Evolutionary conservation across 2,113 vertebrate species (phyloP).

Genomic region (Scomber japonicus): DNA sequence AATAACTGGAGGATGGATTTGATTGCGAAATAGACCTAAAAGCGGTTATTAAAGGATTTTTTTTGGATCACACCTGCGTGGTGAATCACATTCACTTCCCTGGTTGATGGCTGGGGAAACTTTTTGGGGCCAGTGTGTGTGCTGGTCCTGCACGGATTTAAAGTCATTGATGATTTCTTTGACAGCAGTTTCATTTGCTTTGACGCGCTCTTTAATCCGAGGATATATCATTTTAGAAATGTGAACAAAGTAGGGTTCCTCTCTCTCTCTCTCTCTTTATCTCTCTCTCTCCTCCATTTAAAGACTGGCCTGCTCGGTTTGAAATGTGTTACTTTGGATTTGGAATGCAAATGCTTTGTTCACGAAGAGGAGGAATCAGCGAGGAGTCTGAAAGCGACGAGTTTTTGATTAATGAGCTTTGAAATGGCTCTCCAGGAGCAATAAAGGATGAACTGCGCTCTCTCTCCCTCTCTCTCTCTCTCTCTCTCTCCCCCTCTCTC

Average conservation of each 20-base stretch:
- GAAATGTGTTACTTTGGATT: conserved; percentile 87
- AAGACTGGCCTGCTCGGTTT: conserved; percentile 83
- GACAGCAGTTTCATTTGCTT: conserved; percentile 53
- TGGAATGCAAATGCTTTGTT: conserved; percentile 89
- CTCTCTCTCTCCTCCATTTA: conserved; percentile 55
- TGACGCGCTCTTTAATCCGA: conserved; percentile 58
- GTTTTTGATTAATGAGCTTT: conserved; percentile 95
- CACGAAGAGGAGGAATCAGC: conserved; percentile 88
- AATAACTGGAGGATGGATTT: conserved; percentile 20
- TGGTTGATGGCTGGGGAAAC: not conserved
- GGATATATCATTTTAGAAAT: conserved; percentile 68
- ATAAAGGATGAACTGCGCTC: conserved; percentile 85
- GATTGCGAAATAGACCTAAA: conserved; percentile 4
- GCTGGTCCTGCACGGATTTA: conserved; percentile 32
- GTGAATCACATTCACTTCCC: conserved; percentile 2
- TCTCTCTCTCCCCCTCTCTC: conserved; percentile 18
- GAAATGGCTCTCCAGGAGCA: conserved; percentile 91
- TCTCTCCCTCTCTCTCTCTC: conserved; percentile 52
- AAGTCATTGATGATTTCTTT: conserved; percentile 44
- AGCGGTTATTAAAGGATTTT: not conserved
- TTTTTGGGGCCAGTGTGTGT: conserved; percentile 31
- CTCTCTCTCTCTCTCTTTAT: too few species aligned
- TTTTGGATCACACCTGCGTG: not conserved
- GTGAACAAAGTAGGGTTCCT: conserved; percentile 60
- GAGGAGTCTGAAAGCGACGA: conserved; percentile 88